Conservation (phyloP, 2,113 vertebrate species). For the Microcebus lehilahytsara region DNA sequence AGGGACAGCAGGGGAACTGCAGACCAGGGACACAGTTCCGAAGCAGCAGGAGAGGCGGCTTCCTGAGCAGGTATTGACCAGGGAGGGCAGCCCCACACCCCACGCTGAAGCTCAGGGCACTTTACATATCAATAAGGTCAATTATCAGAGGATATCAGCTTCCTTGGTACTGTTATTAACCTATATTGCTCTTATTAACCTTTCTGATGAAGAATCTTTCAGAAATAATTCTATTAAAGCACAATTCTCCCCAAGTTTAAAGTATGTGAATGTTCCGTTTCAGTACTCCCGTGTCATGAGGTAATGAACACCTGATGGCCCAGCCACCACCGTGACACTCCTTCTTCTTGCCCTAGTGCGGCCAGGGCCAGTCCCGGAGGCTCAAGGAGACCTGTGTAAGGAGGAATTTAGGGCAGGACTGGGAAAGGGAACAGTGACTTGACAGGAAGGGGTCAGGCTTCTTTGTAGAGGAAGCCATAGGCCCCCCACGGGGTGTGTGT, state of each 20-base stretch:
- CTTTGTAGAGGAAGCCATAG: neutral
- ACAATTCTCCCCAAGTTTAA: slow-evolving; percentile 81
- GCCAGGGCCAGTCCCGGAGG: neutral
- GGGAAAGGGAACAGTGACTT: neutral
- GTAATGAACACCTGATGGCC: slow-evolving; percentile 83
- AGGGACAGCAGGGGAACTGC: neutral
- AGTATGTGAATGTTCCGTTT: slow-evolving; percentile 81
- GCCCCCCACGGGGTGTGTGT: neutral
- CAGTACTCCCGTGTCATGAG: slow-evolving; percentile 74
- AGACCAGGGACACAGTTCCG: slow-evolving; percentile 31
- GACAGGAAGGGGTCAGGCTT: rapidly evolving
- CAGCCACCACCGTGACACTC: slow-evolving; percentile 64
- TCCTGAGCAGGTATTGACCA: slow-evolving; percentile 79
- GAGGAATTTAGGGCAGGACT: neutral
- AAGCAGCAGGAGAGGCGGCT: slow-evolving; percentile 58
- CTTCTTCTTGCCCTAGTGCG: slow-evolving; percentile 3
- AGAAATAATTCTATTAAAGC: slow-evolving; percentile 87
- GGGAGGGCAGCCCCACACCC: slow-evolving; percentile 74
- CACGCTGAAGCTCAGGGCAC: slow-evolving; percentile 81
- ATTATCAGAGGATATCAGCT: slow-evolving; percentile 81
- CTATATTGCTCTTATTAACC: slow-evolving; percentile 85
- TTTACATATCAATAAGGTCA: slow-evolving; percentile 86
- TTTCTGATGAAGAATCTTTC: slow-evolving; percentile 86
- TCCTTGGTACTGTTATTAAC: slow-evolving; percentile 82
- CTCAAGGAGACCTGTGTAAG: neutral